Base-by-base conservation (phyloP, 2,797 vertebrate species). In the Aeoliscus strigatus region DNA sequence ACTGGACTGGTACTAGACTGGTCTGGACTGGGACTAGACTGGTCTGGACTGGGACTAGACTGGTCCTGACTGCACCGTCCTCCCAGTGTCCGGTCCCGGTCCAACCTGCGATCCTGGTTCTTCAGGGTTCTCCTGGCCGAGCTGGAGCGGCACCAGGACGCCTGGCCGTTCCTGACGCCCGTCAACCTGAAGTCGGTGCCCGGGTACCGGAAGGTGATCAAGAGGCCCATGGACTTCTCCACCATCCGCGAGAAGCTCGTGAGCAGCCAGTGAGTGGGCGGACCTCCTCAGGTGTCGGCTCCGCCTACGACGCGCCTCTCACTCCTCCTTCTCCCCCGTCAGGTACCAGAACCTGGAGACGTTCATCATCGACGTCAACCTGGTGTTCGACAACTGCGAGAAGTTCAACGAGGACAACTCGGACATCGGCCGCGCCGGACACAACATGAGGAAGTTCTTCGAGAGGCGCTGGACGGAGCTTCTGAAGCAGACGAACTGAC, bases 331-430 rank as follows among this genome's bases (percentile, higher is more conserved):
- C n/a, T n/a, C n/a, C n/a, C n/a, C n/a, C n/a, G n/a, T 78, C 46
- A 99, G 96, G 81, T 99, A 99, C 83, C 88, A 91, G 55, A 96
- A 91, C 78, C 87, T 94, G 73, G 95, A 97, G 87, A 92, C 93
- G 14, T 98, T 99, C 87, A 93, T 95, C 60, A 89, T 96, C 28
- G 96, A 99, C 55, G 91, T 97, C 80, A 97, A 94, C 87, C 87
- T 98, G 86, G 95, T 99, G 67, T 99, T 96, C 82, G 94, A 99
- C 88, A 99, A 99, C 91, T 99, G 96, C 85, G 96, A 99, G 90
- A 98, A 94, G 71, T 99, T 94, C 85, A 99, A 99, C 75, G 96
- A 99, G 91, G 96, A 98, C 71, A 96, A 99, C 82, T 99, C 96
- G 50, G 96, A 98, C 80, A 97, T 99, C 75, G 96, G 96, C 66